Base-by-base conservation (phyloP, 2,888 invertebrate genomes). In the Blomia tropicalis region DNA sequence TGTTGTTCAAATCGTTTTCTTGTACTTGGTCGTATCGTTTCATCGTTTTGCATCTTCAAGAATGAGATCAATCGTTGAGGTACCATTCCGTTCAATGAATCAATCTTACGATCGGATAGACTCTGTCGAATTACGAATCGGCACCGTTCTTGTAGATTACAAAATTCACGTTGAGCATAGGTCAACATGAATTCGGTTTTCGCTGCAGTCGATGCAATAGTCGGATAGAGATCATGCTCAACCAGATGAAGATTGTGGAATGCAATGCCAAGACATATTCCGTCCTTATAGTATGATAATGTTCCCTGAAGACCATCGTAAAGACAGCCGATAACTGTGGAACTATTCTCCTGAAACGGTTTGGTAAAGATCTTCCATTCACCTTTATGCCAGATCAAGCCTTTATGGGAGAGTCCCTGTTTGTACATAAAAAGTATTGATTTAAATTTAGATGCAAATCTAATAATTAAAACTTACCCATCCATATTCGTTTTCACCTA, bases 181-280 rank as follows among this genome's bases (percentile, higher is more conserved):
- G 77, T 78, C 22, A 84, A 72, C 0, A 80, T 78, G 82, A 84
- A 83, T 73, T 83, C 81, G 1, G 84, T 83, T 74, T 83, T 83
- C 22, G 83, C 83, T 0, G 84, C 83, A 0, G 84, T 84, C 1
- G 83, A 83, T 69, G 81, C 81, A 11, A 83, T 78, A 63, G 83
- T 79, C 0, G 84, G 84, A 71, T 78, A 84, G 1, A 84, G 75
- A 1, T 80, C 79, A 66, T 81, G 80, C 62, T 78, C 77, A 1
- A 81, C 74, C 70, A 80, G 77, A 62, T 73, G 69, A 62, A 84
- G 73, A 11, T 81, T 82, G 7, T 79, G 75, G 71, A 84, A 84
- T 0, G 83, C 84, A n/a, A 83, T 78, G 1, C 84, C 84, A 62
- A 84, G 75, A 70, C 79, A 79, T 67, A 76, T 76, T 23, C 82